Conservation (phyloP, 2,888 invertebrate genomes). For the Cerceris ruficornis region DNA sequence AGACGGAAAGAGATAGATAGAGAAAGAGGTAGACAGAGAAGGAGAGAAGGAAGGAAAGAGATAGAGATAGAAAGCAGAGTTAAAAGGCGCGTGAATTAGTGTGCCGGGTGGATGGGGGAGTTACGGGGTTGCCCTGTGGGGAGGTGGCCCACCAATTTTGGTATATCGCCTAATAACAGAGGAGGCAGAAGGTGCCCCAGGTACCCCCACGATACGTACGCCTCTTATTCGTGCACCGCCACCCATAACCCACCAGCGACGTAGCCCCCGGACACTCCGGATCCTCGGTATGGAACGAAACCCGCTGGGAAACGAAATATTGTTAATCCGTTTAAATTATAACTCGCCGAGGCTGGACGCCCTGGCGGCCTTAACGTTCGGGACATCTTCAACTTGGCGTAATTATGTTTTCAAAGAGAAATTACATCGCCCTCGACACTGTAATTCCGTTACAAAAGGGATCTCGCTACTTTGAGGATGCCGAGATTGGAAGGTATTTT, state of each 20-base stretch:
- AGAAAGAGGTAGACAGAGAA: constrained; percentile 12
- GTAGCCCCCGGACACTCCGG: constrained; percentile 54
- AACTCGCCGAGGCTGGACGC: constrained; percentile 33
- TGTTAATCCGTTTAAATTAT: constrained; percentile 63
- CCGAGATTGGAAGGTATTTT: neutral
- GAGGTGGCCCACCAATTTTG: constrained; percentile 78
- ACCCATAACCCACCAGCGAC: constrained; percentile 60
- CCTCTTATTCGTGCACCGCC: constrained; percentile 51
- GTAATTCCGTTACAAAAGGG: neutral
- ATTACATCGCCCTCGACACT: neutral
- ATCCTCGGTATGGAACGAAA: constrained; percentile 24
- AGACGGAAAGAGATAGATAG: neutral
- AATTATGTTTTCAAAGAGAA: constrained; percentile 1
- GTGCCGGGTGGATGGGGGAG: constrained; percentile 60
- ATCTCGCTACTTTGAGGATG: neutral
- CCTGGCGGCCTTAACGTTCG: neutral
- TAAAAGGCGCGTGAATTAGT: constrained; percentile 74
- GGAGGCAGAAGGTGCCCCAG: constrained; percentile 58
- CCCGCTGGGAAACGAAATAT: constrained; percentile 55
- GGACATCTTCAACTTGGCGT: neutral
- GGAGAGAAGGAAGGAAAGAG: neutral
- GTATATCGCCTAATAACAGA: constrained; percentile 80
- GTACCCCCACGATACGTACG: constrained; percentile 58
- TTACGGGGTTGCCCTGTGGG: constrained; percentile 67
- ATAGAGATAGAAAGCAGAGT: constrained; percentile 24